Evolutionary conservation across 2,888 invertebrate genomes (phyloP), one percentile per base, ranked within the genome.

Genomic region (Macaria liturata): DNA sequence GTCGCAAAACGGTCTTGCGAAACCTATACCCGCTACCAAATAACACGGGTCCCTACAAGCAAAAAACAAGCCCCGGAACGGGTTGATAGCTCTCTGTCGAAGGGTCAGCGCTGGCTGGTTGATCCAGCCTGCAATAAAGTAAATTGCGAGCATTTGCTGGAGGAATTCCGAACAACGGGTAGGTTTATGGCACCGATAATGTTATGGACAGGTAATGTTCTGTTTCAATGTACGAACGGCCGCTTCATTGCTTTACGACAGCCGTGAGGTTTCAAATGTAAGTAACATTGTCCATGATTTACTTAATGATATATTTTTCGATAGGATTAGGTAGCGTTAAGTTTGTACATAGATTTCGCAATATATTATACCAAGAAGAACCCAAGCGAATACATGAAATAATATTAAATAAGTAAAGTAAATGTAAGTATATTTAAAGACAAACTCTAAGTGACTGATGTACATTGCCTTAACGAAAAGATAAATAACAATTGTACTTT

Each of bases 131-230:
- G 88, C 84, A 87, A 90, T 90, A 91, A 91, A 88, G 83, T 84
- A 89, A 90, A 90, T 90, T 86, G 88, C 83, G 78, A 84, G 80
- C 88, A 89, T 88, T 90, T 87, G 88, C 84, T 86, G 83, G 85
- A 84, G 82, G 88, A 85, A 85, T 85, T 86, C 80, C 81, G 76
- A 78, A 81, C 76, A 79, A 82, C 82, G 84, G 20, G 80, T 76
- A 87, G 85, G 81, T 88, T 90, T 89, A 88, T 87, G 80, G 86
- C 73, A 72, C 76, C 85, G 87, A 88, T 90, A 90, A 89, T 88
- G 88, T 88, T 85, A 90, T 86, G 87, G 87, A 84, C 88, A 86
- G 87, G 86, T 88, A 89, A 88, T 88, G 88, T 76, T 81, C 80
- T 85, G 84, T 83, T 84, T 76, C 83, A 76, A 80, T 78, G 81